Base-by-base conservation (phyloP, 2,888 invertebrate genomes). In the Drosophila suboccidentalis region DNA sequence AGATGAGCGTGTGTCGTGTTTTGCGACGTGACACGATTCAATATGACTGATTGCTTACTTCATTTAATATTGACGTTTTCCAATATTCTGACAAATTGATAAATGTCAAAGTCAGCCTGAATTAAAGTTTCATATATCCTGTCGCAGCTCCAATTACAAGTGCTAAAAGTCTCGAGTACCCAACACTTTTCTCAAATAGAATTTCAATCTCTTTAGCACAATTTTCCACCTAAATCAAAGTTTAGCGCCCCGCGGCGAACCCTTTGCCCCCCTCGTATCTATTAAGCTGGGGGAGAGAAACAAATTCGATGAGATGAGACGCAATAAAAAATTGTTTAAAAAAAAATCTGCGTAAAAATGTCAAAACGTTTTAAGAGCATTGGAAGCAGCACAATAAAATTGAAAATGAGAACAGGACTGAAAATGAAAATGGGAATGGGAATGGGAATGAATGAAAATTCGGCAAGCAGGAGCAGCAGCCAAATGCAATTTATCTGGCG, bases 321-420 rank as follows among this genome's bases (percentile, higher is more conserved):
- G 83, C 75, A 87, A 82, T 87, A 78, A 76, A 72, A 89, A 89
- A 73, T 71, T 78, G 70, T 62, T 71, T 60, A 22, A 13, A 65
- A 61, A 71, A 32, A 36, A 38, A 36, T 62, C 63, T 85, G 82
- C 86, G 80, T 87, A 88, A 90, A 90, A 84, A 84, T 90, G 88
- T 90, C 88, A 90, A 90, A 90, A 88, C 86, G 89, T 78, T 87
- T 87, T 89, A 73, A 59, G 77, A 82, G 73, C 80, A 70, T 63
- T 80, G 71, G 73, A 32, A 75, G 73, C 80, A 78, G 75, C 73
- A 82, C 74, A 73, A 78, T 75, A 63, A 82, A 71, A 72, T 71
- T 65, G 71, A 57, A 82, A 82, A 71, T 51, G 70, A 54, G 44
- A 36, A 19, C 22, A 22, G 73, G 61, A 70, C 69, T 62, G 43